Conservation (phyloP, 1,140 invertebrate species). For the Pachypeltis micranthus region DNA sequence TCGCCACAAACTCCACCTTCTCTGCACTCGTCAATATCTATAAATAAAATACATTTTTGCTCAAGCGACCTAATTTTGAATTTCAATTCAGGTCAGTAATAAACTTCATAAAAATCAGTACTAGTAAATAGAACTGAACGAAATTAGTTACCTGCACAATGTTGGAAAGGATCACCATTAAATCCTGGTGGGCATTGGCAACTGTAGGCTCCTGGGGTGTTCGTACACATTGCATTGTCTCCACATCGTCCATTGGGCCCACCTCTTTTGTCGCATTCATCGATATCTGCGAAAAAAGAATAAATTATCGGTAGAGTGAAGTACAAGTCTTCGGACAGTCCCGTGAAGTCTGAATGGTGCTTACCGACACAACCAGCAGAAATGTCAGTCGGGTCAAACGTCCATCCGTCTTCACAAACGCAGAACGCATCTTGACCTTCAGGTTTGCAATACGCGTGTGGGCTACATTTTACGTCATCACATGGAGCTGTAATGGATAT, state of each 20-base stretch:
- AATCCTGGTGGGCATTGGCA: conserved; percentile 69
- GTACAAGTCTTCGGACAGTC: not conserved
- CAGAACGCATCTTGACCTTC: conserved; percentile 82
- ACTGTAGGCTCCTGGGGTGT: conserved; percentile 61
- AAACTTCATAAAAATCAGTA: too few species aligned
- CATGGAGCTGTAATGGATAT: conserved; percentile 56
- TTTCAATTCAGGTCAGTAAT: too few species aligned
- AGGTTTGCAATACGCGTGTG: conserved; percentile 77
- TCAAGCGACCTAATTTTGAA: conserved; percentile 3
- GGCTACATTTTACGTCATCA: conserved; percentile 77
- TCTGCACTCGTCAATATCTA: conserved; percentile 72
- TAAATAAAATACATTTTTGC: conserved; percentile 10
- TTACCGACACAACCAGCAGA: conserved; percentile 71
- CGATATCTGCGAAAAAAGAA: conserved; percentile 52
- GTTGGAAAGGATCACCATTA: conserved; percentile 61
- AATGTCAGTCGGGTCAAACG: conserved; percentile 77
- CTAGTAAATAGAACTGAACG: too few species aligned
- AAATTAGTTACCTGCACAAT: conserved; percentile 47
- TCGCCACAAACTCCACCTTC: conserved; percentile 53
- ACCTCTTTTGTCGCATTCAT: conserved; percentile 75
- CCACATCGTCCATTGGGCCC: conserved; percentile 73
- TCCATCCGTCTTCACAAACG: conserved; percentile 87
- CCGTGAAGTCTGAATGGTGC: not conserved
- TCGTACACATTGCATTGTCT: conserved; percentile 68
- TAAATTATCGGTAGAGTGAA: not conserved